phyloP scores from a whole-genome alignment of 2,888 invertebrate species.

The Cartodere bifasciata region DNA sequence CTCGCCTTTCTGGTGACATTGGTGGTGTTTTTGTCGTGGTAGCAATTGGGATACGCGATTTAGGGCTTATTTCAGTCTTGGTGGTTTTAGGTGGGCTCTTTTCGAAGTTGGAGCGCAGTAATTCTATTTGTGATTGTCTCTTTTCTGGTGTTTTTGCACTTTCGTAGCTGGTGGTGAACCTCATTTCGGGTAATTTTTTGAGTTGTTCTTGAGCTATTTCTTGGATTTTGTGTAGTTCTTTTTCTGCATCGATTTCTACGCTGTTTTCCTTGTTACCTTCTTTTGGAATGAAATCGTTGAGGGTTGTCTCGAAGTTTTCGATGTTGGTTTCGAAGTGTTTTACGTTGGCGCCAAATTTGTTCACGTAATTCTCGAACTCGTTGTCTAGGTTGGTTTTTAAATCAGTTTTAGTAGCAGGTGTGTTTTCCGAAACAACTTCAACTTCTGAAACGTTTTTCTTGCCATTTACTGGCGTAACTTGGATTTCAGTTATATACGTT shows the following conservation, averaged over 20 bases:
- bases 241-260: conserved; percentile 26
- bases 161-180: conserved; percentile 52
- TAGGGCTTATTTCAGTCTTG: conserved; percentile 28
- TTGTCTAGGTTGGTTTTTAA: conserved; percentile 32
- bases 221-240: conserved; percentile 30
- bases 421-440: conserved; percentile 31
- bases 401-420: conserved; percentile 30
- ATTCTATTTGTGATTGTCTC: conserved; percentile 43
- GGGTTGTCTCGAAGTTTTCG: conserved; percentile 23
- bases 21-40: conserved; percentile 32
- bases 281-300: conserved; percentile 19
- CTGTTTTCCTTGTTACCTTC: conserved; percentile 16
- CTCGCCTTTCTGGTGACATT: conserved; percentile 30
- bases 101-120: conserved; percentile 37
- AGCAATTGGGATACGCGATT: conserved; percentile 33
- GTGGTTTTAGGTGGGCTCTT: conserved; percentile 32
- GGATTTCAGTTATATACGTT: conserved; percentile 62
- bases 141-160: conserved; percentile 45
- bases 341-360: conserved; percentile 26
- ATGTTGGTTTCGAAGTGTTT: conserved; percentile 25
- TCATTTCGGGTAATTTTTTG: conserved; percentile 40
- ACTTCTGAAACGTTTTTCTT: conserved; percentile 25
- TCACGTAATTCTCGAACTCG: conserved; percentile 31
- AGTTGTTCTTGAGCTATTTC: conserved; percentile 33
- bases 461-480: conserved; percentile 43